These are phyloP conservation scores for Priapulus caudatus DNA, from an alignment of 2,888 invertebrate genomes.

Conservation along the genomic window DNA sequence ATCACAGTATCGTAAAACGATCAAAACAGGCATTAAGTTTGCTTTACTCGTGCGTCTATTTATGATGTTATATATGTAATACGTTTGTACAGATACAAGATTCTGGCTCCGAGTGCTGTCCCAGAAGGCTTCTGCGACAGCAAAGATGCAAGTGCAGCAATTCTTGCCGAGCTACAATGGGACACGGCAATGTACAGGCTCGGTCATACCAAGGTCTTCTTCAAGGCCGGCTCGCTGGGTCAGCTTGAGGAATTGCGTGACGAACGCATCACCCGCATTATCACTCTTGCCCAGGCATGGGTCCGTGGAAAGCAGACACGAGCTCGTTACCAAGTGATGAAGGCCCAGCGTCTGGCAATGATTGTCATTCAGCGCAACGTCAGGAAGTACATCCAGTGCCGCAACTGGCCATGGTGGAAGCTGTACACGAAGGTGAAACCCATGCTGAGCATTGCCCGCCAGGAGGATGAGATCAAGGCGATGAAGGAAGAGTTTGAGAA, in stretches of 20 bases:
- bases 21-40: no score
- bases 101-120: constrained; percentile 80
- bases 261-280: constrained; percentile 20
- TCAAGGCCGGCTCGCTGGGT: constrained; percentile 41
- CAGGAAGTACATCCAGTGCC: constrained; percentile 95
- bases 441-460: constrained; percentile 92
- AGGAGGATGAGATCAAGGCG: constrained; percentile 96
- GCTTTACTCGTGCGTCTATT: no score
- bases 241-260: constrained; percentile 40
- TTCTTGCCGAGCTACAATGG: constrained; percentile 48
- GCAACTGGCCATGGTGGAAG: constrained; percentile 99
- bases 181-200: constrained; percentile 91
- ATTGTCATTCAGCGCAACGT: constrained; percentile 98
- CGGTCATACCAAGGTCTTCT: constrained; percentile 90
- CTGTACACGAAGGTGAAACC: constrained; percentile 99
- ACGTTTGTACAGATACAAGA: constrained; percentile 58
- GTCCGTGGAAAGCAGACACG: background rate
- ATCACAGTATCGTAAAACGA: background rate
- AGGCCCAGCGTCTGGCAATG: constrained; percentile 53
- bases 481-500: constrained; percentile 74
- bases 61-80: no score
- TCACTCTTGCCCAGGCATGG: background rate
- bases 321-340: background rate
- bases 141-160: constrained; percentile 51
- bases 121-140: constrained; percentile 44